A percentile compares a stretch with the other conserved stretches of the same genome.
Evolutionary conservation across 2,888 invertebrate genomes (phyloP).

Genomic region (Drosophila meridionalis): DNA sequence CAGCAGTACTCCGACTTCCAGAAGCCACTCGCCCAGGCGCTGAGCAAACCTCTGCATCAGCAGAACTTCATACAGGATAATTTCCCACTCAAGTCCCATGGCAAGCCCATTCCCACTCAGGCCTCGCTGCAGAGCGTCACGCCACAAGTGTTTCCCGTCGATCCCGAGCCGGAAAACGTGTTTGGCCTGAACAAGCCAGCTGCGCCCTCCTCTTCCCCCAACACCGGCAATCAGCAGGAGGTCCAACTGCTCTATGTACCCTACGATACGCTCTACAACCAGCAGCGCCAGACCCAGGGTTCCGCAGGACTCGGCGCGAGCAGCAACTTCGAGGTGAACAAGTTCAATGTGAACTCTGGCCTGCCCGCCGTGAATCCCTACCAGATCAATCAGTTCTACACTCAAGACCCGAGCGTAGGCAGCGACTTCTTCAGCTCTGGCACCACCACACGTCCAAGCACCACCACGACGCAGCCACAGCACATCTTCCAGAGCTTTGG

Average conservation of each 20-base stretch:
- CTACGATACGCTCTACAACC: constrained; percentile 89
- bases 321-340: constrained; percentile 71
- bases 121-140: constrained; percentile 76
- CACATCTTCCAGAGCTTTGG: constrained; percentile 77
- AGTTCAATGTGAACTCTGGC: constrained; percentile 78
- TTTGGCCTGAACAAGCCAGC: constrained; percentile 74
- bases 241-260: constrained; percentile 93
- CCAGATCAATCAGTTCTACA: constrained; percentile 85
- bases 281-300: constrained; percentile 65
- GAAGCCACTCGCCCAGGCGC: constrained; percentile 71
- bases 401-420: constrained; percentile 77
- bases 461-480: constrained; percentile 78
- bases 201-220: constrained; percentile 47
- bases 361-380: constrained; percentile 85
- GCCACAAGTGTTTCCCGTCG: constrained; percentile 75
- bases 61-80: constrained; percentile 82
- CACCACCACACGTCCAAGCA: constrained; percentile 80
- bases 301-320: constrained; percentile 43
- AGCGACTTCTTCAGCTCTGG: constrained; percentile 70
- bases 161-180: constrained; percentile 63
- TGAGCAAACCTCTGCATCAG: constrained; percentile 80
- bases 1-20: constrained; percentile 80
- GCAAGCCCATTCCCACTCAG: constrained; percentile 75
- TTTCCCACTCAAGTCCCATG: constrained; percentile 72
- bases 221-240: constrained; percentile 85